Evolutionary conservation across 2,888 invertebrate genomes (phyloP).

Genomic region (Sisyra nigra): DNA sequence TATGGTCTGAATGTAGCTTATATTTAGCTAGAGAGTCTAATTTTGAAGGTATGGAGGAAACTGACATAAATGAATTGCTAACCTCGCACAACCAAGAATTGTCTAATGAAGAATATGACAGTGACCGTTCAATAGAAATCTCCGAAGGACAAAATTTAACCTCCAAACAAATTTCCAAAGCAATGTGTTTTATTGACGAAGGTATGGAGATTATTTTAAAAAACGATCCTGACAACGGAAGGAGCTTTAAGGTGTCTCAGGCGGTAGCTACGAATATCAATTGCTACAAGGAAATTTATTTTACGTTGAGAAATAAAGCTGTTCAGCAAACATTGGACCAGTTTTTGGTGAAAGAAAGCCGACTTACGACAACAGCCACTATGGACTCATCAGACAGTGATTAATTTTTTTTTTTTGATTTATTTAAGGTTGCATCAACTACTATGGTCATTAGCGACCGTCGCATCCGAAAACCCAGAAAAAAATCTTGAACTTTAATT

Average conservation of each 20-base stretch:
- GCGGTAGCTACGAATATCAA: too few relatives aligned
- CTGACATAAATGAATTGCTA: conserved; percentile 13
- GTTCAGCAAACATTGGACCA: too few relatives aligned
- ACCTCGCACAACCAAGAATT: conserved; percentile 13
- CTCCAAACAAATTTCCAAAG: not conserved
- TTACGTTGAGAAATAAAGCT: too few relatives aligned
- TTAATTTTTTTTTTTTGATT: too few relatives aligned
- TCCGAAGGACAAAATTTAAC: not conserved
- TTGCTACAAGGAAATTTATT: too few relatives aligned
- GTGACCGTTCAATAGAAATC: conserved; percentile 2
- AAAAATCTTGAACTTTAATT: too few relatives aligned
- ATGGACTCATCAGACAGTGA: too few relatives aligned
- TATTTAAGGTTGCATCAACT: too few relatives aligned
- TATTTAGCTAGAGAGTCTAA: conserved; percentile 10
- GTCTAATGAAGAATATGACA: conserved; percentile 9
- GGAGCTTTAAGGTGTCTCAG: conserved; percentile 1
- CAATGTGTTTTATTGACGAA: not conserved
- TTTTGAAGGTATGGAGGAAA: conserved; percentile 11
- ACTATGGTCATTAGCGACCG: too few relatives aligned
- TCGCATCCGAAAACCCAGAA: too few relatives aligned
- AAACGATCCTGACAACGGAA: conserved; percentile 1
- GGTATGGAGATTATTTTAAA: not conserved
- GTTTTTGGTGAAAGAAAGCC: too few relatives aligned
- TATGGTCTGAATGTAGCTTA: conserved; percentile 12
- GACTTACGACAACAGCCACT: too few relatives aligned